Evolutionary conservation across 2,888 invertebrate genomes (phyloP).

Genomic region (Coelopa pilipes): DNA sequence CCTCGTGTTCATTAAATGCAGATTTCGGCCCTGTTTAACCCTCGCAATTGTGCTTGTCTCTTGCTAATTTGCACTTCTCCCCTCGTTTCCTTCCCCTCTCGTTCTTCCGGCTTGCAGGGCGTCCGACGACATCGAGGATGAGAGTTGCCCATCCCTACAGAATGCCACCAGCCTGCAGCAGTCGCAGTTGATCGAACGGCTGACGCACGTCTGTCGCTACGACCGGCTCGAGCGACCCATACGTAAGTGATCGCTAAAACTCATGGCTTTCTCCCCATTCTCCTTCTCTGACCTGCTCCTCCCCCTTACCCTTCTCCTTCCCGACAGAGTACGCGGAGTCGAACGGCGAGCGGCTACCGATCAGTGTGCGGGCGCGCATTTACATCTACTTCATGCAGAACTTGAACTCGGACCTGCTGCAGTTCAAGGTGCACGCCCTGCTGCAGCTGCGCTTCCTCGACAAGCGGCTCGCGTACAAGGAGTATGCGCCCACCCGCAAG

Average conservation of each 20-base stretch:
- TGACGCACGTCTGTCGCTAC: constrained; percentile 64
- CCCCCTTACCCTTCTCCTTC: background rate
- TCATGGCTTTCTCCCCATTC: background rate
- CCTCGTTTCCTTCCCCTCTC: background rate
- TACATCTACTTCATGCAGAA: constrained; percentile 61
- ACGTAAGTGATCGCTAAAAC: constrained; percentile 47
- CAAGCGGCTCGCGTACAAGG: constrained; percentile 54
- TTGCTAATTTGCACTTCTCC: no score
- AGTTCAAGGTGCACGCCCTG: constrained; percentile 57
- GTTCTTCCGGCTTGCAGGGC: constrained; percentile 42
- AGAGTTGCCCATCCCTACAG: constrained; percentile 56
- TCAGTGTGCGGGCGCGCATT: constrained; percentile 56
- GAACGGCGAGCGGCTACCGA: constrained; percentile 53
- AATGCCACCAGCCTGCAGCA: constrained; percentile 60
- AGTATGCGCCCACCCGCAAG: constrained; percentile 51
- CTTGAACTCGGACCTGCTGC: constrained; percentile 59
- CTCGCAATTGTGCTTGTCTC: no score
- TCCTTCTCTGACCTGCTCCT: background rate
- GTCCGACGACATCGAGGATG: constrained; percentile 47
- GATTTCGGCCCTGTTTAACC: no score
- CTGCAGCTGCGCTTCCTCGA: constrained; percentile 58
- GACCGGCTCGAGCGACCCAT: constrained; percentile 63
- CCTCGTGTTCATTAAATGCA: no score
- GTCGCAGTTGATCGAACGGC: constrained; percentile 60
- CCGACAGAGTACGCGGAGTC: constrained; percentile 42